phyloP scores from a whole-genome alignment of 2,113 vertebrate species.

The Equus quagga region DNA sequence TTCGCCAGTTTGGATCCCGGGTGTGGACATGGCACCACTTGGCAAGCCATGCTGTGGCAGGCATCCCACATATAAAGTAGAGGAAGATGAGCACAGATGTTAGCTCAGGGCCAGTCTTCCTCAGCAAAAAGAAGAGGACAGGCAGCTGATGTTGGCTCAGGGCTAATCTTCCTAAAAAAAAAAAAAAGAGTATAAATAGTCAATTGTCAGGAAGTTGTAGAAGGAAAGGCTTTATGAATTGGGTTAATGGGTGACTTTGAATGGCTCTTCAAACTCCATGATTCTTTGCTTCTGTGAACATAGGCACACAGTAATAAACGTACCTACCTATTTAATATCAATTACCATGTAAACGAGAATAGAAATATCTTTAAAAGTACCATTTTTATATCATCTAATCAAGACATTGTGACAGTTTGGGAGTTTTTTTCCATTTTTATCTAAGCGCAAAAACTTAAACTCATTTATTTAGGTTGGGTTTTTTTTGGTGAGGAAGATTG shows the following conservation, averaged over 20 bases:
- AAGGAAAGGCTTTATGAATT: neutral
- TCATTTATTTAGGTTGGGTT: conserved; percentile 3
- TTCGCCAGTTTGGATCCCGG: no score
- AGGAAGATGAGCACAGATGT: no score
- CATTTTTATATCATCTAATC: neutral
- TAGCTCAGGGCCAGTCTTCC: no score
- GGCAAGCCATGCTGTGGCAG: no score
- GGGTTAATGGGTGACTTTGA: neutral
- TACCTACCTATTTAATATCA: neutral
- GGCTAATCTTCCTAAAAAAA: no score
- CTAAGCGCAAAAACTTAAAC: conserved; percentile 21
- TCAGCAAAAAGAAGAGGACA: no score
- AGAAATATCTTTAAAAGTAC: neutral
- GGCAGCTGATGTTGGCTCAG: no score
- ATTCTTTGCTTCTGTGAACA: neutral
- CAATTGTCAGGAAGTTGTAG: neutral
- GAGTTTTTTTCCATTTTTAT: neutral
- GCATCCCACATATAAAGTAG: no score
- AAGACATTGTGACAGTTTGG: neutral
- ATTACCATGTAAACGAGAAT: neutral
- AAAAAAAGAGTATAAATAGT: neutral
- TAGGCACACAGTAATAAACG: neutral
- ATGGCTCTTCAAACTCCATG: neutral
- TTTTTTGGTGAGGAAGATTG: no score
- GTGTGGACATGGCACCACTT: no score